Evolutionary conservation across 2,797 vertebrate genomes (phyloP).

Genomic region (Enteromius trimaculatus): DNA sequence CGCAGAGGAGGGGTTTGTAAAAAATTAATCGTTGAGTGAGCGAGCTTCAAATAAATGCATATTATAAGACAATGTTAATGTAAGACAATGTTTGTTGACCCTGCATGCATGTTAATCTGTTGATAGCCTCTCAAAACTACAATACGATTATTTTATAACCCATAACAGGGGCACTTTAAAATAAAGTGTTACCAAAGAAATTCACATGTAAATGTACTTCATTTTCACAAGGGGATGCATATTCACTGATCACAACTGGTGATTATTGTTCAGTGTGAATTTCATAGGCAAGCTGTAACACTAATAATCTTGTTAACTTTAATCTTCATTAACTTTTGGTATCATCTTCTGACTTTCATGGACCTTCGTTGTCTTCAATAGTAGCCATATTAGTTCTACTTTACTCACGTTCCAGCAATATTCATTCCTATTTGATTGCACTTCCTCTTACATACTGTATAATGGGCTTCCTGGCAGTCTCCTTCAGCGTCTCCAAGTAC

Average conservation of each 20-base stretch:
- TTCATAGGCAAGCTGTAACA: not conserved
- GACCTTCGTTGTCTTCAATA: not conserved
- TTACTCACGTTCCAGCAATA: constrained; percentile 13
- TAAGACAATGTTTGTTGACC: no score
- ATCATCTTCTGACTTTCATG: not conserved
- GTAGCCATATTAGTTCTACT: not conserved
- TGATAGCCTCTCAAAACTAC: no score
- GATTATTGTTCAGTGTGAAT: not conserved
- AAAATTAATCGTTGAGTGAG: no score
- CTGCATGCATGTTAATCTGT: no score
- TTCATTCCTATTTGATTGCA: constrained; percentile 17
- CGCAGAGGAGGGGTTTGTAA: no score
- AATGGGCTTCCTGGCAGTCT: not conserved
- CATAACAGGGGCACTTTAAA: not conserved
- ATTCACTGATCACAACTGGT: not conserved
- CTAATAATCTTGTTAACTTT: not conserved
- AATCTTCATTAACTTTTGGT: not conserved
- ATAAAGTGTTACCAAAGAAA: not conserved
- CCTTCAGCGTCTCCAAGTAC: constrained; percentile 80
- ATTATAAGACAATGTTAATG: no score
- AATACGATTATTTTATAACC: no score
- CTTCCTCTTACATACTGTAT: constrained; percentile 24
- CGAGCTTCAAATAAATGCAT: no score
- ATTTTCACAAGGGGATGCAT: constrained; percentile 10
- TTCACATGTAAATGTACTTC: not conserved